These are phyloP conservation scores for Drosophila kurseongensis DNA, from an alignment of 1,140 invertebrate species.

Conservation along the genomic window DNA sequence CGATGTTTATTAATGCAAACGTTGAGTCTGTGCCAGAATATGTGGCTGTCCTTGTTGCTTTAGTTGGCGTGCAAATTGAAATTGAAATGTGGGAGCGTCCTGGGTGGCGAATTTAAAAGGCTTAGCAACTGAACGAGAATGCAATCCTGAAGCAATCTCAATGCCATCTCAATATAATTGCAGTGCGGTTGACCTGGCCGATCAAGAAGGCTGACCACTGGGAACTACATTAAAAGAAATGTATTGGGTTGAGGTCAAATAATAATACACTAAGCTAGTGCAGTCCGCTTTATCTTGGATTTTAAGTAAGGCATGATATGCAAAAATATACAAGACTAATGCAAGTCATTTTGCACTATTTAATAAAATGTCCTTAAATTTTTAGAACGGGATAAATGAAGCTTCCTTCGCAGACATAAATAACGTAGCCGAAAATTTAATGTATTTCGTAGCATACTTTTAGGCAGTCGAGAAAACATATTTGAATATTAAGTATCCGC, in stretches of 20 bases:
- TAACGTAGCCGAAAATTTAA: background rate
- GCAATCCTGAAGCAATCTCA: conserved; percentile 15
- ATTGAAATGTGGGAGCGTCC: conserved; percentile 8
- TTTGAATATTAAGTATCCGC: background rate
- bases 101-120: background rate
- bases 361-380: too few relatives aligned
- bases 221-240: background rate
- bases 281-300: background rate
- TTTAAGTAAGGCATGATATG: too few relatives aligned
- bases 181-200: background rate
- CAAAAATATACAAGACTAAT: background rate
- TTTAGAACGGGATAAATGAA: too few relatives aligned
- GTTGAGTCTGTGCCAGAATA: conserved; percentile 51
- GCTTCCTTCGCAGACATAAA: too few relatives aligned
- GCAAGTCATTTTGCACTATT: too few relatives aligned
- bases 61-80: conserved; percentile 12
- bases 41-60: conserved; percentile 1
- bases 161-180: conserved; percentile 21
- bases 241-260: conserved; percentile 2
- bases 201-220: background rate
- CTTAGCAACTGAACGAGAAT: conserved; percentile 17
- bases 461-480: background rate
- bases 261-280: background rate
- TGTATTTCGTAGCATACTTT: background rate
- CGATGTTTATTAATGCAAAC: conserved; percentile 64